Evolutionary conservation across 2,888 invertebrate species (phyloP).

Genomic region (Ochropleura plecta): DNA sequence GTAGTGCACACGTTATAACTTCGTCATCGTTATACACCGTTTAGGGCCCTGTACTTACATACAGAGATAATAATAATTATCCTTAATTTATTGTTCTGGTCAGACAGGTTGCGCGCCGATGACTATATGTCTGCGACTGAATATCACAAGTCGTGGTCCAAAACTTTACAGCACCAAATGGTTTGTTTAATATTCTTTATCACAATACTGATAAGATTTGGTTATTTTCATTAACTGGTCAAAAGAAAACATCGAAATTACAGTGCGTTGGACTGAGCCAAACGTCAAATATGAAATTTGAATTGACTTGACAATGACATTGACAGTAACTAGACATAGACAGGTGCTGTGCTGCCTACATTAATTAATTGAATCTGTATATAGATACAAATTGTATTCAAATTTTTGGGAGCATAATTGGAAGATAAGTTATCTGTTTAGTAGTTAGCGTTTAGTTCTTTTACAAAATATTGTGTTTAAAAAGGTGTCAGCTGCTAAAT

Average conservation of each 20-base stretch:
- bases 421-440: neutral
- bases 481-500: neutral
- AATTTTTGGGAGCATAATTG: neutral
- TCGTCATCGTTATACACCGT: slow-evolving; percentile 29
- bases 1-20: slow-evolving; percentile 16
- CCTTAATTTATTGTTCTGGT: slow-evolving; percentile 26
- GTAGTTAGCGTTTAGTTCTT: neutral
- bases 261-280: neutral
- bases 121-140: slow-evolving; percentile 32
- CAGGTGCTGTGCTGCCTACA: neutral
- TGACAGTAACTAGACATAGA: slow-evolving; percentile 6
- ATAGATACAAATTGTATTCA: neutral
- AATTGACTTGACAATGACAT: slow-evolving; percentile 21
- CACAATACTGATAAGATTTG: slow-evolving; percentile 55
- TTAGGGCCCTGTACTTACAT: slow-evolving; percentile 41
- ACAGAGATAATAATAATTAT: slow-evolving; percentile 42
- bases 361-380: too few species aligned
- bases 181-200: slow-evolving; percentile 55
- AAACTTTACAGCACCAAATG: slow-evolving; percentile 18
- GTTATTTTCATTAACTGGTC: slow-evolving; percentile 27
- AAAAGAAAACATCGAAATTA: slow-evolving; percentile 40
- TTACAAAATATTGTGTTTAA: neutral
- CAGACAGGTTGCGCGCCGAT: slow-evolving; percentile 21
- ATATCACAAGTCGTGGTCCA: slow-evolving; percentile 12
- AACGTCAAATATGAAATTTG: slow-evolving; percentile 33